Evolutionary conservation across 2,888 invertebrate genomes (phyloP).

Genomic region (Metallyticus violacea): DNA sequence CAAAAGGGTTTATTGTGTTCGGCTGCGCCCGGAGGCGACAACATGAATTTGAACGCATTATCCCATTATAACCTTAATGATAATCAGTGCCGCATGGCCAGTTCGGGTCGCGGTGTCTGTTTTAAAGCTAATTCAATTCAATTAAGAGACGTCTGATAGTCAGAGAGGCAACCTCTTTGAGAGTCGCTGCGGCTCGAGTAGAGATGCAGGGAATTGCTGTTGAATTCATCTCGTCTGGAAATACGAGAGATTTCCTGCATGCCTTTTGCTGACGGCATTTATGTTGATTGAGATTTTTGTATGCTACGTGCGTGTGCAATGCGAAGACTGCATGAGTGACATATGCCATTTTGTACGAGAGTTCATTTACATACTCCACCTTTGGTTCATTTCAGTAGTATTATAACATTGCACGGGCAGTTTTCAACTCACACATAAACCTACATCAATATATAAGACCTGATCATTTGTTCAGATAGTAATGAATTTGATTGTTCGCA

Average conservation of each 20-base stretch:
- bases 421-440: no score
- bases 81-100: background rate
- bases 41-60: conserved; percentile 9
- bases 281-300: background rate
- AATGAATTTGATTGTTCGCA: no score
- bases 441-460: no score
- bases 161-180: background rate
- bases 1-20: background rate
- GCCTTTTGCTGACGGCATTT: background rate
- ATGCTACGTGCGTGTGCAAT: background rate
- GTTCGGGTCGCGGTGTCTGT: background rate
- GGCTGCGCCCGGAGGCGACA: background rate
- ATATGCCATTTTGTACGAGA: no score
- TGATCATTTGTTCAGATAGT: no score
- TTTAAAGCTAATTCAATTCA: conserved; percentile 21
- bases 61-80: background rate
- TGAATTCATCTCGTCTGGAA: background rate
- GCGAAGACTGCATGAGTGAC: no score
- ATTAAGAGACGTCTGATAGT: conserved; percentile 6
- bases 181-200: background rate
- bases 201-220: background rate
- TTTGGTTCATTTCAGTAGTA: no score
- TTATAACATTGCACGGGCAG: no score
- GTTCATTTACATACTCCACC: no score
- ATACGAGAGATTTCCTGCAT: no score